These are phyloP conservation scores for Hydractinia symbiolongicarpus DNA, from an alignment of 30 jellyfish, hydroid and myxozoan genomes.

Conservation along the genomic window DNA sequence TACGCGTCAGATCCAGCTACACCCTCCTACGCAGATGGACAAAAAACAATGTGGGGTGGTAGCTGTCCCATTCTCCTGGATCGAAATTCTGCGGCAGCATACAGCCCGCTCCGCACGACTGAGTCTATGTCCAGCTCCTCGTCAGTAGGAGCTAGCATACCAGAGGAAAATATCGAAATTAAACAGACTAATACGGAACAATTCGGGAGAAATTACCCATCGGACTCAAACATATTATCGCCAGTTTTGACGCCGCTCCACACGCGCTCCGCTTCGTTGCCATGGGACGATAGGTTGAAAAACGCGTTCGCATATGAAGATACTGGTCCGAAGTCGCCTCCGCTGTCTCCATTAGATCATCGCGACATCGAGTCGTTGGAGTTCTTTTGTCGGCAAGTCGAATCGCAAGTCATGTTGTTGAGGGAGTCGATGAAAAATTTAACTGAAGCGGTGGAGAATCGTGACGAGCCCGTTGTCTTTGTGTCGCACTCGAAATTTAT, in stretches of 20 bases:
- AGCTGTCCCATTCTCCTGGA: conserved; percentile 90
- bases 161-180: conserved; percentile 21
- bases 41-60: conserved; percentile 97
- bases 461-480: conserved; percentile 77
- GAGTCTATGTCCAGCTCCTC: conserved; percentile 30
- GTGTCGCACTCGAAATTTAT: conserved; percentile 93
- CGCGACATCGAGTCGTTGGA: conserved; percentile 84
- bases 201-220: conserved; percentile 23
- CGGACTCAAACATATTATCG: conserved; percentile 70
- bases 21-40: conserved; percentile 70
- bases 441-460: conserved; percentile 90
- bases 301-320: conserved; percentile 66
- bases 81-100: conserved; percentile 50
- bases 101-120: conserved; percentile 25
- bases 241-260: conserved; percentile 65
- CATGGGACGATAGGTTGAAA: conserved; percentile 71
- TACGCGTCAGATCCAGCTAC: conserved; percentile 94
- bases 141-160: conserved; percentile 18
- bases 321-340: conserved; percentile 53
- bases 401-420: conserved; percentile 81
- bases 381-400: conserved; percentile 89
- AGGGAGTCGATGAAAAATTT: conserved; percentile 84
- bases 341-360: conserved; percentile 76
- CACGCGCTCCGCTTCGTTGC: conserved; percentile 86
- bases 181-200: conserved; percentile 30